Percentiles rank a stretch among this genome's conserved stretches.
Conservation (phyloP, 2,888 invertebrate species). For the Amphiduros pacificus region DNA sequence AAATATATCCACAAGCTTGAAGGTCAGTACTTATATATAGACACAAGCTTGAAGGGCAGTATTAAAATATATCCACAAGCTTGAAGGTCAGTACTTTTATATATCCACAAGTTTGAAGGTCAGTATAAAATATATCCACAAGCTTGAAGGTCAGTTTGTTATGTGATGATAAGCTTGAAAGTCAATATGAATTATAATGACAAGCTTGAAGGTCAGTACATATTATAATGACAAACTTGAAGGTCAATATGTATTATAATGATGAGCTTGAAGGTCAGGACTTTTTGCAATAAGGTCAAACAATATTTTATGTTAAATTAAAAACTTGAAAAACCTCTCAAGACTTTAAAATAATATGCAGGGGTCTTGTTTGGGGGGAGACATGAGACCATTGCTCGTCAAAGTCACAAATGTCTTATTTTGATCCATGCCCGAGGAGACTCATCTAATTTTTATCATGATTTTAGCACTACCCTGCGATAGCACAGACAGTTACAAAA, state of each 20-base stretch:
- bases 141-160: slow-evolving; percentile 65
- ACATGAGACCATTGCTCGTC: too few species aligned
- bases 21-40: slow-evolving; percentile 53
- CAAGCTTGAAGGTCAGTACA: slow-evolving; percentile 66
- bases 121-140: slow-evolving; percentile 66
- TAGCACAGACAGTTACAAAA: too few species aligned
- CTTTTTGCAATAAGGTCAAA: too few species aligned
- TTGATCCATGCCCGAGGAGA: too few species aligned
- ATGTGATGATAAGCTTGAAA: not conserved
- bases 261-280: too few species aligned
- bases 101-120: not conserved
- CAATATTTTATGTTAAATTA: too few species aligned
- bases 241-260: not conserved
- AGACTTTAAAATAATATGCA: too few species aligned
- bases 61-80: slow-evolving; percentile 71
- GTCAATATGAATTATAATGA: slow-evolving; percentile 64
- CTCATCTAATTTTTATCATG: too few species aligned
- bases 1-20: slow-evolving; percentile 73
- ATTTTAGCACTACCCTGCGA: too few species aligned
- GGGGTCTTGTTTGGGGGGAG: too few species aligned
- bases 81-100: slow-evolving; percentile 62
- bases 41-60: not conserved
- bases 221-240: not conserved
- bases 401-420: too few species aligned
- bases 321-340: too few species aligned